Evolutionary conservation across 2,888 invertebrate genomes (phyloP).

Genomic region (Eulithis prunata): DNA sequence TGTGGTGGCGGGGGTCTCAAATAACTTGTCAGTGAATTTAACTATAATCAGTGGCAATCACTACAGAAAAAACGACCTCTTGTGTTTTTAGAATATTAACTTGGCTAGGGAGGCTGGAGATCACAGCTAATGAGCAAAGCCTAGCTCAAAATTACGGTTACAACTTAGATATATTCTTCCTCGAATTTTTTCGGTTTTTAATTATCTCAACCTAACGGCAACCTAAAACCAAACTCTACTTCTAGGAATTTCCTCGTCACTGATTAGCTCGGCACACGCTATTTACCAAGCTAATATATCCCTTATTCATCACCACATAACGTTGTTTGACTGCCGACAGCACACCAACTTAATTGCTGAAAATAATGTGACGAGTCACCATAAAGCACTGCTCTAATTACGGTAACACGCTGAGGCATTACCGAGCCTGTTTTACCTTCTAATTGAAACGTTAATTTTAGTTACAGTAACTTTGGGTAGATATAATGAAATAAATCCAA

Average conservation of each 20-base stretch:
- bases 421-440: conserved; percentile 20
- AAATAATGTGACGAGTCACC: conserved; percentile 35
- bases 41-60: too few species aligned
- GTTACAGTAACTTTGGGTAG: conserved; percentile 14
- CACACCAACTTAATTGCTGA: conserved; percentile 26
- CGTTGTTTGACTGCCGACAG: conserved; percentile 17
- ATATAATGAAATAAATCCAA: conserved; percentile 6
- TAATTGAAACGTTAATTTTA: conserved; percentile 34
- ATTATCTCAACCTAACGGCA: too few species aligned
- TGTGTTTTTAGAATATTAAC: too few species aligned
- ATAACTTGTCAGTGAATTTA: too few species aligned
- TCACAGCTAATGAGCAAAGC: not conserved
- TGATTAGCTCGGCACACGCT: not conserved
- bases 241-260: too few species aligned
- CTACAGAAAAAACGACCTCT: too few species aligned
- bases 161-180: too few species aligned
- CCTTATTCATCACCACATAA: conserved; percentile 3
- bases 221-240: too few species aligned
- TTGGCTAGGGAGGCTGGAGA: too few species aligned
- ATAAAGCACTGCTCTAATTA: conserved; percentile 34
- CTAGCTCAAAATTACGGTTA: too few species aligned
- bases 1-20: too few species aligned
- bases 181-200: too few species aligned
- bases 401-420: conserved; percentile 31
- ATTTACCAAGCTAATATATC: not conserved